phyloP scores from a whole-genome alignment of 2,113 vertebrate species.

The Parus major region DNA sequence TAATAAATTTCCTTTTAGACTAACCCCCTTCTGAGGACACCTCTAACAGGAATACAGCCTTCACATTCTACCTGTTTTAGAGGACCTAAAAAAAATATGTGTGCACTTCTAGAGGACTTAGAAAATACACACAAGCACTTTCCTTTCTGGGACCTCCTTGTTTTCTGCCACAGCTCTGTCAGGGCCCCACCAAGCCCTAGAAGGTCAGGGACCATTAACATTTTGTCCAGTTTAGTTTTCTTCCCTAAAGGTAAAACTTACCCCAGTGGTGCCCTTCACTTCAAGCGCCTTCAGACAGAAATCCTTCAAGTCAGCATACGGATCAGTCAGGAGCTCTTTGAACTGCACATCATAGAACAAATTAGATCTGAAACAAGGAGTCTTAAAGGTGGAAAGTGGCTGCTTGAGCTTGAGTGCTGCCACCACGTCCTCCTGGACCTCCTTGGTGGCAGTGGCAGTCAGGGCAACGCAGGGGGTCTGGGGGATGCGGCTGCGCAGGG shows the following conservation, averaged over 20 bases:
- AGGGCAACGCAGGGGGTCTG: conserved; percentile 85
- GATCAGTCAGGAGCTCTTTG: conserved; percentile 86
- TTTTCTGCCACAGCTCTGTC: background rate
- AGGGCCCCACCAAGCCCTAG: background rate
- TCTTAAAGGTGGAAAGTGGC: conserved; percentile 81
- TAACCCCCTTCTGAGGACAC: background rate
- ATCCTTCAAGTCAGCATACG: conserved; percentile 80
- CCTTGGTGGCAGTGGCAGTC: conserved; percentile 90
- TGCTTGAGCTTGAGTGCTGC: conserved; percentile 76
- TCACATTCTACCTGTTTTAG: background rate
- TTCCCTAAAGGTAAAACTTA: conserved; percentile 47
- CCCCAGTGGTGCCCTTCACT: conserved; percentile 66
- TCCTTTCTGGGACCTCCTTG: background rate
- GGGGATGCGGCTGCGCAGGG: conserved; percentile 78
- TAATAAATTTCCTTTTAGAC: background rate
- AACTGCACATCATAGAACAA: conserved; percentile 93
- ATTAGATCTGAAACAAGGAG: conserved; percentile 91
- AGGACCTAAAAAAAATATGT: background rate
- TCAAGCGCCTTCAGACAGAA: conserved; percentile 86
- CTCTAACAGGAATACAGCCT: background rate
- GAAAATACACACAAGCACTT: background rate
- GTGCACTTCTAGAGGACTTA: background rate
- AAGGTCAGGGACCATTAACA: background rate
- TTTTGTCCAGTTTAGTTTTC: background rate
- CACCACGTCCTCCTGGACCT: conserved; percentile 89